Percentiles rank a stretch among this genome's conserved stretches.
Conservation (phyloP, 2,888 invertebrate species). For the Chymomyza caudatula region DNA sequence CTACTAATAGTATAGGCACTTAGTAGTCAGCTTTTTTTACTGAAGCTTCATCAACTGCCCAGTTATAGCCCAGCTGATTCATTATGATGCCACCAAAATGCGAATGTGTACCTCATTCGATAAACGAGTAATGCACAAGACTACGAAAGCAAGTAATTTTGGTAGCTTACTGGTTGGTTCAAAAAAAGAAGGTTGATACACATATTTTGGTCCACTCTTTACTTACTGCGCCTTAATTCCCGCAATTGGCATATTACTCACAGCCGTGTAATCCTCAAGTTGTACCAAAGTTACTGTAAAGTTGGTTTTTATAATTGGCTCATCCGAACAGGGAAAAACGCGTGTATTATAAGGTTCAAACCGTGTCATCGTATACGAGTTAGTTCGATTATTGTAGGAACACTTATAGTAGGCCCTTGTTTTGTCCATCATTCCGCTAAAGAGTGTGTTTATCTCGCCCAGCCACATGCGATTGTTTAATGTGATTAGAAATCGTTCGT, state of each 20-base stretch:
- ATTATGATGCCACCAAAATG: neutral
- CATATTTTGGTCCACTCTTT: neutral
- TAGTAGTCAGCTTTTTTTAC: too few species aligned
- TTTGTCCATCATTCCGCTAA: neutral
- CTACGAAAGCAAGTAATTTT: slow-evolving; percentile 13
- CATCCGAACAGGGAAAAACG: neutral
- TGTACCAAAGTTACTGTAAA: neutral
- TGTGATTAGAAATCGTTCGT: neutral
- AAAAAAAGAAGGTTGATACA: too few species aligned
- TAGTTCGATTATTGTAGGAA: neutral
- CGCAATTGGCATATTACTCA: neutral
- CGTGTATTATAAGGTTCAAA: neutral
- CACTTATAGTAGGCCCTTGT: neutral
- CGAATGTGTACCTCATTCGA: neutral
- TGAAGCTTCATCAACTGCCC: too few species aligned
- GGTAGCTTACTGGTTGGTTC: too few species aligned
- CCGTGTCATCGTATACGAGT: neutral
- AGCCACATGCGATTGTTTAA: neutral
- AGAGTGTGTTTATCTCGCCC: neutral
- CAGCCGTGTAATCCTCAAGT: neutral
- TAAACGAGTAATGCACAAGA: slow-evolving; percentile 12
- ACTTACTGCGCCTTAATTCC: neutral
- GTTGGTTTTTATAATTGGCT: neutral
- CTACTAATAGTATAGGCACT: neutral
- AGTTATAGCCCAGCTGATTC: slow-evolving; percentile 7